Evolutionary conservation across 1,140 invertebrate genomes (phyloP).

Genomic region (Papilio machaon): DNA sequence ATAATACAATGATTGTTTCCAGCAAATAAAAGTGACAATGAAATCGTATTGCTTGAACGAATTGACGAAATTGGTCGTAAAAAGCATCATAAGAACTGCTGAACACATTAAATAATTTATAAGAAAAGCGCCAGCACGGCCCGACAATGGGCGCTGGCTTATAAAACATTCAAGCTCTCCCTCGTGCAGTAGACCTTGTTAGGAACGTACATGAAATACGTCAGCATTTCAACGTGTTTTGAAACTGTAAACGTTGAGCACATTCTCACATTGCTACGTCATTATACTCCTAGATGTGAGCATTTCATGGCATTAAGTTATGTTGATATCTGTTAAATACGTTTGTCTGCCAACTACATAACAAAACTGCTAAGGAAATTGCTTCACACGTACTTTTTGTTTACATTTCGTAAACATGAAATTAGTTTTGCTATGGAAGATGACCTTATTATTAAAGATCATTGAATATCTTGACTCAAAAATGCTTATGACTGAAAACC

Average conservation of each 20-base stretch:
- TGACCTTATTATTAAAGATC: not conserved
- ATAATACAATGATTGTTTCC: not conserved
- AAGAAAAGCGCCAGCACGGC: slow-evolving; percentile 29
- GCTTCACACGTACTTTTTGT: not conserved
- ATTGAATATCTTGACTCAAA: not conserved
- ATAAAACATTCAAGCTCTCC: slow-evolving; percentile 35
- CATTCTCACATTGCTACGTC: slow-evolving; percentile 26
- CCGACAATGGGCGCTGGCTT: slow-evolving; percentile 33
- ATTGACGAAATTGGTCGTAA: slow-evolving; percentile 35
- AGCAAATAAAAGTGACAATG: not conserved
- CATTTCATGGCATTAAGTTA: not conserved
- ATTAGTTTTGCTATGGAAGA: not conserved
- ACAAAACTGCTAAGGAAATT: not conserved
- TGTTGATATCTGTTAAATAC: slow-evolving; percentile 13
- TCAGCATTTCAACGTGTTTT: slow-evolving; percentile 33
- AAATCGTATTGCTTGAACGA: slow-evolving; percentile 6
- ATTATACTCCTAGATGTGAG: slow-evolving; percentile 26
- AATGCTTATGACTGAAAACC: too few relatives aligned
- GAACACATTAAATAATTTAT: slow-evolving; percentile 36
- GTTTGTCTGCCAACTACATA: not conserved
- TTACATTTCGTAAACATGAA: not conserved
- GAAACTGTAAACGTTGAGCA: slow-evolving; percentile 28
- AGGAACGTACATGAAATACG: slow-evolving; percentile 36
- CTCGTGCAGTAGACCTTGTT: slow-evolving; percentile 28
- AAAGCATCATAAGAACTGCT: slow-evolving; percentile 35